Conservation (phyloP, 1,140 invertebrate genomes). For the Neuroterus valhalla region DNA sequence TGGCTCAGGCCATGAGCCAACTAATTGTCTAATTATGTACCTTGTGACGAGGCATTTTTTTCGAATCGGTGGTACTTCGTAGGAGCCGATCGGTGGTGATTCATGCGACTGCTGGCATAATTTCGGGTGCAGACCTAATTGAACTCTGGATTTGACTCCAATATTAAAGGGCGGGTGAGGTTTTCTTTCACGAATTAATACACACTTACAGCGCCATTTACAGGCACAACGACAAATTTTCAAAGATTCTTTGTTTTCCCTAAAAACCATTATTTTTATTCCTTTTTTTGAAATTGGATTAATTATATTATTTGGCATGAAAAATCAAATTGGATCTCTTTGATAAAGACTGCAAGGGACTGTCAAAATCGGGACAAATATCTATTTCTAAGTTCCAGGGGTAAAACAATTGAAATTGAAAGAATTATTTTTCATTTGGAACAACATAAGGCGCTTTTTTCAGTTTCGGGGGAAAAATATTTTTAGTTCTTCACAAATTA, state of each 20-base stretch:
- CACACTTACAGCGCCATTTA: not conserved
- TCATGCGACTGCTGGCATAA: not conserved
- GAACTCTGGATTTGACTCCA: not conserved
- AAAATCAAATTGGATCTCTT: too few relatives aligned
- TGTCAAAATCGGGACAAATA: too few relatives aligned
- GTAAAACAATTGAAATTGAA: too few relatives aligned
- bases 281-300: not conserved
- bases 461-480: too few relatives aligned
- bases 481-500: too few relatives aligned
- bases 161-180: not conserved
- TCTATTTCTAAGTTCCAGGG: too few relatives aligned
- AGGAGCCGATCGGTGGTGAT: not conserved
- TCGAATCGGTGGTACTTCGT: not conserved
- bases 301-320: too few relatives aligned
- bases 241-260: not conserved
- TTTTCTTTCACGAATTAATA: not conserved
- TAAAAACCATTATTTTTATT: not conserved
- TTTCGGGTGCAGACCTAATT: not conserved
- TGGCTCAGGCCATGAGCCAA: too few relatives aligned
- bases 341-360: too few relatives aligned
- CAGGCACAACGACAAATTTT: not conserved
- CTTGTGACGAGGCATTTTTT: constrained; percentile 23
- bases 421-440: too few relatives aligned
- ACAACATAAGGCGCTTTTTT: too few relatives aligned
- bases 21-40: constrained; percentile 18